These are phyloP conservation scores for Catagonus wagneri DNA, from an alignment of 2,113 vertebrate genomes.

Conservation along the genomic window DNA sequence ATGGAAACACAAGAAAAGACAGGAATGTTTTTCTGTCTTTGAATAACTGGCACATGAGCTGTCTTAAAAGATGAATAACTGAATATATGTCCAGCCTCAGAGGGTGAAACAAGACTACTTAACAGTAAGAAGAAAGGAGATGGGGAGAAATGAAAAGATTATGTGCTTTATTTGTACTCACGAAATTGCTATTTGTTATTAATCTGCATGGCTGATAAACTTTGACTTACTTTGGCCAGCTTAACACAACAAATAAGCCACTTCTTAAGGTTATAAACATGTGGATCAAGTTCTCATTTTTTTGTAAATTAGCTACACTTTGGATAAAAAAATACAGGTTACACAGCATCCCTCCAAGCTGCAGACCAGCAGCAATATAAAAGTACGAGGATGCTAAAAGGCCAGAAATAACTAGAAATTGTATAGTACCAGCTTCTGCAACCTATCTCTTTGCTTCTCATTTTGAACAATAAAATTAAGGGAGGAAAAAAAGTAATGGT, in stretches of 20 bases:
- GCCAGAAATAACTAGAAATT: constrained; percentile 24
- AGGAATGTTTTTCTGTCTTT: background rate
- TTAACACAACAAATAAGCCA: constrained; percentile 7
- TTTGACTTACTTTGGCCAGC: constrained; percentile 32
- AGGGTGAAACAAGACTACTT: constrained; percentile 24
- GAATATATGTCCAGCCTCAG: background rate
- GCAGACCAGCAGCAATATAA: background rate
- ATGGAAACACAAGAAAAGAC: constrained; percentile 36
- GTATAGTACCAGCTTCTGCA: background rate
- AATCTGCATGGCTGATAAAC: constrained; percentile 27
- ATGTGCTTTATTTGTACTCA: constrained; percentile 18
- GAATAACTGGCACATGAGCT: background rate
- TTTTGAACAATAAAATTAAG: background rate
- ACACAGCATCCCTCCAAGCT: background rate
- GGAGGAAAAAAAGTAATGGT: background rate
- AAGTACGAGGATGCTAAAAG: background rate
- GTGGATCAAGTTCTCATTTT: background rate
- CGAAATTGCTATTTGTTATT: constrained; percentile 2
- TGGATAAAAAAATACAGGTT: background rate
- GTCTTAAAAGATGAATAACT: constrained; percentile 26
- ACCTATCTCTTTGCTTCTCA: background rate
- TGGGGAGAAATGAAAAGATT: constrained; percentile 11
- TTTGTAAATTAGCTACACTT: background rate
- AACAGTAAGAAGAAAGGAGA: background rate
- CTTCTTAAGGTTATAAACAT: constrained; percentile 32